Conservation (phyloP, 2,888 invertebrate genomes). For the Xestia xanthographa region DNA sequence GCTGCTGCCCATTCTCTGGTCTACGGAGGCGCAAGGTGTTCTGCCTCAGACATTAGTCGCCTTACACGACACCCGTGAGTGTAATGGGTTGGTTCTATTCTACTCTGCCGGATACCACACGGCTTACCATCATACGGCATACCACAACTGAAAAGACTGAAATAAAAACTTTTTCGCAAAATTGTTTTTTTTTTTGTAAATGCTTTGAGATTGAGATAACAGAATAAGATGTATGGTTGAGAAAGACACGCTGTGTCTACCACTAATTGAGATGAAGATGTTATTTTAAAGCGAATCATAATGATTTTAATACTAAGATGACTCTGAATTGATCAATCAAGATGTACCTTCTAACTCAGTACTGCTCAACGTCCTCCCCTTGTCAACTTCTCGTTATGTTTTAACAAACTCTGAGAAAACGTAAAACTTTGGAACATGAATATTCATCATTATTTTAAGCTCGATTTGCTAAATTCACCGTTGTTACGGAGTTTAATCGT, state of each 20-base stretch:
- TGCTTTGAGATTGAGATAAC: no score
- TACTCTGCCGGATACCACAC: no score
- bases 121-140: no score
- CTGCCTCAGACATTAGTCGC: no score
- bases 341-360: neutral
- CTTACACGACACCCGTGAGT: no score
- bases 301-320: neutral
- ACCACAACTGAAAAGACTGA: no score
- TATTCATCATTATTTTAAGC: conserved; percentile 17
- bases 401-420: neutral
- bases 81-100: no score
- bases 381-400: neutral
- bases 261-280: neutral
- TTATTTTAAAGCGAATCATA: neutral
- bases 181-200: no score
- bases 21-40: no score
- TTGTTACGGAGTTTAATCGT: conserved; percentile 21
- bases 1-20: no score
- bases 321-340: neutral
- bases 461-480: conserved; percentile 27
- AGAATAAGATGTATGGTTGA: no score
- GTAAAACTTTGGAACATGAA: conserved; percentile 24
- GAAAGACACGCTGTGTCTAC: neutral
- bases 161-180: no score
- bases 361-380: neutral